phyloP scores from a whole-genome alignment of 2,113 vertebrate species.

The Uria lomvia region DNA sequence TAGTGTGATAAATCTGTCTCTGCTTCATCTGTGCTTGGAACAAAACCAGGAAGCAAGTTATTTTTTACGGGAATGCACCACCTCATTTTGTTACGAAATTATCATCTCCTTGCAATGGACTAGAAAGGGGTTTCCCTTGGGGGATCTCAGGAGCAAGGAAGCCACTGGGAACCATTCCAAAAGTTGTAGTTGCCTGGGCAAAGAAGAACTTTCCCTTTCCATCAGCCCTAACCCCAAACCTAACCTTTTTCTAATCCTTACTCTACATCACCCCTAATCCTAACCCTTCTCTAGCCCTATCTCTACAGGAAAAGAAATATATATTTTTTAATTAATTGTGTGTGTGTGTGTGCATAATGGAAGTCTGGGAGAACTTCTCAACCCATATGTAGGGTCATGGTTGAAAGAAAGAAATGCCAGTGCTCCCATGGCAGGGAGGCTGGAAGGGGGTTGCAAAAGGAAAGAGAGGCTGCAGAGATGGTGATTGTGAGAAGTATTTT shows the following conservation, averaged over 20 bases:
- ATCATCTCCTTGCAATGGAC: not conserved
- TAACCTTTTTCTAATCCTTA: not conserved
- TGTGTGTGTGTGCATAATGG: not conserved
- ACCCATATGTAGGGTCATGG: not conserved
- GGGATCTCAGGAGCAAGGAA: not conserved
- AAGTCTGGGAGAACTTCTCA: not conserved
- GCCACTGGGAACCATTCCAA: not conserved
- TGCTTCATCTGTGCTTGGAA: conserved; percentile 17
- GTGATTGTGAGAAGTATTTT: not conserved
- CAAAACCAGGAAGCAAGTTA: not conserved
- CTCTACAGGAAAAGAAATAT: not conserved
- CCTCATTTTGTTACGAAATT: not conserved
- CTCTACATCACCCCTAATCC: not conserved
- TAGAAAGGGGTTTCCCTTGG: not conserved
- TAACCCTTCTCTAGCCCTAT: not conserved
- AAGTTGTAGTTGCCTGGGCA: not conserved
- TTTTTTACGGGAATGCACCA: not conserved
- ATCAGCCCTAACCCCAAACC: not conserved
- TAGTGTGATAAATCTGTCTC: not conserved
- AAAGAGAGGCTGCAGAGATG: not conserved
- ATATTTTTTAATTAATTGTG: not conserved
- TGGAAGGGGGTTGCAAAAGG: not conserved
- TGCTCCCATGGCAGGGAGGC: not conserved
- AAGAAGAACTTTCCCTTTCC: not conserved
- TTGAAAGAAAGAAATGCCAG: not conserved